Base-by-base conservation (phyloP, 1,140 invertebrate genomes). In the Mizuhopecten yessoensis region DNA sequence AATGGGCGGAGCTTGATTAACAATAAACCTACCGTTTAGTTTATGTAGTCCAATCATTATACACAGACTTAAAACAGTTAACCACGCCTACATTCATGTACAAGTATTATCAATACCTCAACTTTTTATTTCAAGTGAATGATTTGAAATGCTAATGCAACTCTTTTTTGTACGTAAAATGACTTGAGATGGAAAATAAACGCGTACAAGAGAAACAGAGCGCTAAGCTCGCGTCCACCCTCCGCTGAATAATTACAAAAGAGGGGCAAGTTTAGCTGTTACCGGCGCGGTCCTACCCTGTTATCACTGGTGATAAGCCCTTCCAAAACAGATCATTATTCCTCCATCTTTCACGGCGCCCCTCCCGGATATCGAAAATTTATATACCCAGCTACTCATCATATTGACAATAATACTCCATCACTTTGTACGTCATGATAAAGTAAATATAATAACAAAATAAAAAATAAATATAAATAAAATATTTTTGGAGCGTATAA, bases 101-200 rank as follows among this genome's bases (percentile, higher is more conserved):
- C 23, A 75, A 75, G 57, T 13, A 29, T 75, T 75, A 75, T 75
- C 23, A 75, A 75, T 75, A 75, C 23, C n/a, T 29, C 23, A 29
- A n/a, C 57, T 75, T 75, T 75, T 75, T 75, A 75, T 75, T 75
- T 17, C 57, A 75, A 75, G 23, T 75, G 57, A 75, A 75, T 75
- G 57, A 75, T 75, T 75, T 75, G 57, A 75, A 75, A 75, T 75
- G 57, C 57, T 75, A 75, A 75, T 75, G 57, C 17, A 29, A 75
- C 57, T 75, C n/a, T 23, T 75, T 75, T 75, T 75, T 75, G 57
- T 75, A 75, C 57, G 57, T 75, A 75, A 75, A 75, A 75, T 75
- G 57, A 75, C 57, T 75, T 75, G 57, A 75, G 57, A 75, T n/a
- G 23, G 23, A 75, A 75, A 75, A 75, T 75, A 75, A 75, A 75